Conservation (phyloP, 2,888 invertebrate species). For the Aphidoletes aphidimyza region DNA sequence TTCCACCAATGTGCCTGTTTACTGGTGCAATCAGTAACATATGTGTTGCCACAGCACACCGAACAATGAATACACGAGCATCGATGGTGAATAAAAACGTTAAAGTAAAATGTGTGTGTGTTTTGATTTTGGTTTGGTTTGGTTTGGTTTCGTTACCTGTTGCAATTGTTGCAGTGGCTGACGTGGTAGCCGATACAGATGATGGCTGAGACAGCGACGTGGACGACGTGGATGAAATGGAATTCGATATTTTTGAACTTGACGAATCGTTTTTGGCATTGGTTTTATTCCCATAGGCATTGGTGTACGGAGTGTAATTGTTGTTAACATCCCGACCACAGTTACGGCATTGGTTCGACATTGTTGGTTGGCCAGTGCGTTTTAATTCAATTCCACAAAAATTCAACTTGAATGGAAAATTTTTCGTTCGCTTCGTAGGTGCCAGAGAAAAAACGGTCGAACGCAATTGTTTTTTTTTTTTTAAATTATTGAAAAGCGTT, state of each 20-base stretch:
- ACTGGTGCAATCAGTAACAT: too few species aligned
- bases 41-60: too few species aligned
- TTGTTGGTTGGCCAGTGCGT: too few species aligned
- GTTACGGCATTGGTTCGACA: constrained; percentile 67
- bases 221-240: not conserved
- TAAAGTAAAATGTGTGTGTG: not conserved
- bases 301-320: constrained; percentile 66
- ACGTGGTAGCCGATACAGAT: constrained; percentile 2
- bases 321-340: constrained; percentile 67
- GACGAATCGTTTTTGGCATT: constrained; percentile 62
- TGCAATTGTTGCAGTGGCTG: constrained; percentile 47
- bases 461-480: too few species aligned
- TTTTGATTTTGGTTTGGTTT: too few species aligned
- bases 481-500: not conserved
- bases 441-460: too few species aligned
- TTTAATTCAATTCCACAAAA: too few species aligned
- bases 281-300: constrained; percentile 63
- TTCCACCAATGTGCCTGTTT: too few species aligned
- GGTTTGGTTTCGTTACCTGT: too few species aligned
- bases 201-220: constrained; percentile 31
- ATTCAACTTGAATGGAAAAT: not conserved
- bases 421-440: not conserved
- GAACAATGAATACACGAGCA: too few species aligned
- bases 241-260: constrained; percentile 55
- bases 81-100: not conserved